Evolutionary conservation across 2,888 invertebrate species (phyloP), one percentile per base, ranked within the genome.

Genomic region (Drepana falcataria): DNA sequence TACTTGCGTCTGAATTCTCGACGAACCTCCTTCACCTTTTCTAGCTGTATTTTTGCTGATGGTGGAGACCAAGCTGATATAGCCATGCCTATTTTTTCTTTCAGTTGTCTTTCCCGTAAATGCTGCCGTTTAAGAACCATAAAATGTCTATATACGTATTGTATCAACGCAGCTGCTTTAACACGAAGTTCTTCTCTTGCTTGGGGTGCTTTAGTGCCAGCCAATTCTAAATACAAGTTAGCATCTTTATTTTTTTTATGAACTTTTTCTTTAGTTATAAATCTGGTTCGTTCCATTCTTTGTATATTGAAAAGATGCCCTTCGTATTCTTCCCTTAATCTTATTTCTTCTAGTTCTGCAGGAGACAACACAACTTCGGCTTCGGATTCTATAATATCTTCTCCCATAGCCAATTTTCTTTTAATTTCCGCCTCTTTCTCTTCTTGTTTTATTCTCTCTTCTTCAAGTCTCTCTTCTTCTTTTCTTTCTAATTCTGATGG

Each of bases 81-180:
- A n/a, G 87, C 81, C 93, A 94, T 93, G 49, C 91, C 92, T 53
- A 94, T 81, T 53, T 92, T 79, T 51, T 87, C 68, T 68, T 91
- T 90, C 2, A 92, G 64, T 59, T 81, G 76, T 6, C 71, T 65
- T 48, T 92, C 91, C 65, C 80, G 84, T 6, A 69, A 44, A 55
- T 87, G 83, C 47, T 84, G 63, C 48, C 83, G 71, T 67, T 91
- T 85, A 1, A 91, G 68, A 41, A 80, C 77, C 68, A 82, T 76
- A 68, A 87, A 92, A 7, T 85, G 86, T 63, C 91, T 81, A 81
- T 91, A 85, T 7, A 81, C 59, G 40, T 51, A 58, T 67, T 84
- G 75, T 61, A 91, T 86, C 9, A 86, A 60, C 37, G 59, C 55
- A 2, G 79, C 75, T 49, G 90, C 86, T 65, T 62, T 78, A 33